Evolutionary conservation across 2,888 invertebrate species (phyloP).

Genomic region (Drosophila ustulata): DNA sequence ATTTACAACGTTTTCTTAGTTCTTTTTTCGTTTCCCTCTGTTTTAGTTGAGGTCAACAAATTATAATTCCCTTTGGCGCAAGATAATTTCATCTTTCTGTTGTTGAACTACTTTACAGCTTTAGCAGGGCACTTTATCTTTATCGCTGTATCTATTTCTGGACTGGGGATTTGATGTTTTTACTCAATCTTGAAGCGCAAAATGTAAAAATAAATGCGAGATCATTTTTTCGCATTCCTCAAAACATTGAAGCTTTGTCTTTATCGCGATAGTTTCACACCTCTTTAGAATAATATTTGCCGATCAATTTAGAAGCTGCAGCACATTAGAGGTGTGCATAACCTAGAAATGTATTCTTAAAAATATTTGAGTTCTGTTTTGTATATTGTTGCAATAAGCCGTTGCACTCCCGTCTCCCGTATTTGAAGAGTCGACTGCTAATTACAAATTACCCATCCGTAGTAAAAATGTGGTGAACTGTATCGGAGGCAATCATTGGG

Average conservation of each 20-base stretch:
- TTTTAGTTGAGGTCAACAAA: conserved; percentile 67
- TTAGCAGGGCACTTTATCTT: conserved; percentile 25
- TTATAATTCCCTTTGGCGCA: conserved; percentile 38
- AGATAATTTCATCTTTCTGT: conserved; percentile 26
- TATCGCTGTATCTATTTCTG: conserved; percentile 36
- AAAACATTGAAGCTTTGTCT: not conserved
- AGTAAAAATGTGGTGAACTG: conserved; percentile 51
- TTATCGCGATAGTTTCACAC: conserved; percentile 1
- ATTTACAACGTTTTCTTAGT: conserved; percentile 54
- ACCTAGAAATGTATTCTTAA: conserved; percentile 8
- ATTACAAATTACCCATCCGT: conserved; percentile 45
- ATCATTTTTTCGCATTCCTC: conserved; percentile 11
- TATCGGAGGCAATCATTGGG: conserved; percentile 48
- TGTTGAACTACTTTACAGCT: conserved; percentile 34
- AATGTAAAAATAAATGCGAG: conserved; percentile 24
- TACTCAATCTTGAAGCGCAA: conserved; percentile 9
- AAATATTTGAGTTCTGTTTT: not conserved
- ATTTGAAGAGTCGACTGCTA: conserved; percentile 25
- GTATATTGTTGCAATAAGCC: not conserved
- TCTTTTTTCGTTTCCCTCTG: conserved; percentile 6
- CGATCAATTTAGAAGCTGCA: conserved; percentile 5
- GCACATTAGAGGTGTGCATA: conserved; percentile 1
- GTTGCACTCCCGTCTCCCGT: conserved; percentile 18
- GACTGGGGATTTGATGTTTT: conserved; percentile 17
- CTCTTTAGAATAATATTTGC: conserved; percentile 3